A percentile compares a stretch with the other conserved stretches of the same genome.
phyloP scores from a whole-genome alignment of 2,888 invertebrate genomes.

The Heliconius cydno region DNA sequence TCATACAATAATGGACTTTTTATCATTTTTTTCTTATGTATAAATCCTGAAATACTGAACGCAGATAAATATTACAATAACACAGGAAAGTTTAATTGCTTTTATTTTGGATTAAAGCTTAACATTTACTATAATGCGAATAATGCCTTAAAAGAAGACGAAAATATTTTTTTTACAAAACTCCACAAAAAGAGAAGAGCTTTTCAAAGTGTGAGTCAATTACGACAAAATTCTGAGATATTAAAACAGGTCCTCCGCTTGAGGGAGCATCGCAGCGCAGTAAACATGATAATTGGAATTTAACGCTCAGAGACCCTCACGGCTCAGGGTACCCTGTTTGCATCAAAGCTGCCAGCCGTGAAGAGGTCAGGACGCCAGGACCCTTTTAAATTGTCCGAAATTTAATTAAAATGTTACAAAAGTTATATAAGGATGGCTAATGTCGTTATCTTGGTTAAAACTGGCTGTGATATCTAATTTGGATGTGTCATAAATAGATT shows the following conservation, averaged over 20 bases:
- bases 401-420: conserved; percentile 72
- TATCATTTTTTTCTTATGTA: too few species aligned
- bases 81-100: too few species aligned
- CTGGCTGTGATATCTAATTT: neutral
- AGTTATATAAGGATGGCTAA: conserved; percentile 56
- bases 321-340: conserved; percentile 36
- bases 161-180: neutral
- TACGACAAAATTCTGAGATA: conserved; percentile 40
- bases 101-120: too few species aligned
- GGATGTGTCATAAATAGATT: neutral
- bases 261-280: conserved; percentile 52
- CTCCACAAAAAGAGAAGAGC: neutral
- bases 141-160: neutral
- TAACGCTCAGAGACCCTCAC: conserved; percentile 55
- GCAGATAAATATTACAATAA: too few species aligned
- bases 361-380: conserved; percentile 67
- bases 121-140: neutral
- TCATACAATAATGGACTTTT: too few species aligned
- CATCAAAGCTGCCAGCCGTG: conserved; percentile 60
- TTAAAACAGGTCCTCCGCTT: conserved; percentile 56
- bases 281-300: conserved; percentile 75
- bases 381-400: conserved; percentile 70
- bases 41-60: too few species aligned
- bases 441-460: neutral
- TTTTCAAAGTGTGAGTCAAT: conserved; percentile 12